Base-by-base conservation (phyloP, 2,797 vertebrate genomes). In the Eulemur albifrons region DNA sequence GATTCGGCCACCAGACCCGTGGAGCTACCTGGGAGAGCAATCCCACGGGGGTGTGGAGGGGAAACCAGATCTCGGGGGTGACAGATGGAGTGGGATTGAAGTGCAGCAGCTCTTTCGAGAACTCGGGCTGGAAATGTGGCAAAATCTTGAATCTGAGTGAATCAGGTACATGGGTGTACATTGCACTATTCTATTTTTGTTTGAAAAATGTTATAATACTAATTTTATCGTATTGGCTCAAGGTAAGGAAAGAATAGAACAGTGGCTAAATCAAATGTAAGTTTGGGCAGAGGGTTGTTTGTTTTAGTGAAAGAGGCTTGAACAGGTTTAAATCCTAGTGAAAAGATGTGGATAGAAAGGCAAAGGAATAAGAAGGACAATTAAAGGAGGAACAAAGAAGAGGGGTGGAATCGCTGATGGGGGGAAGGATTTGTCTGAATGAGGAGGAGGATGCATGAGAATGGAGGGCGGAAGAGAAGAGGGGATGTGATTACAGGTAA, bases 81-180 rank as follows among this genome's bases (percentile, higher is more conserved):
- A 10, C 0, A 38, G 59, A 14, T 13, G 27, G 52, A 15, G 20
- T 25, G 35, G 30, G 40, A 38, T 11, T 17, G 23, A 35, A 12
- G 12, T 4, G 32, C 17, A 11, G 10, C 18, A 17, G 0, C 13
- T 40, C 52, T 54, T 81, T 27, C 67, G 17, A 52, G 72, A 61
- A 32, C 52, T 5, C 23, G 50, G 57, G 15, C 83, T 91, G 88
- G 57, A 84, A 77, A 65, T 50, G 7, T 12, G n/a, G 57, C 63
- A 88, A 50, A 76, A 69, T 84, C 65, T 59, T 67, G 72, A 85
- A 32, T 75, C 65, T 69, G 79, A n/a, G 13, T 79, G 35, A 30
- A 30, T 32, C 15, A 1, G 11, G 73, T 12, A 35, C 32, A 1
- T 9, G 23, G 48, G 30, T 43, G n/a, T n/a, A 18, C 32, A 30